Conservation (phyloP, 2,888 invertebrate species). For the Athripsodes cinereus region DNA sequence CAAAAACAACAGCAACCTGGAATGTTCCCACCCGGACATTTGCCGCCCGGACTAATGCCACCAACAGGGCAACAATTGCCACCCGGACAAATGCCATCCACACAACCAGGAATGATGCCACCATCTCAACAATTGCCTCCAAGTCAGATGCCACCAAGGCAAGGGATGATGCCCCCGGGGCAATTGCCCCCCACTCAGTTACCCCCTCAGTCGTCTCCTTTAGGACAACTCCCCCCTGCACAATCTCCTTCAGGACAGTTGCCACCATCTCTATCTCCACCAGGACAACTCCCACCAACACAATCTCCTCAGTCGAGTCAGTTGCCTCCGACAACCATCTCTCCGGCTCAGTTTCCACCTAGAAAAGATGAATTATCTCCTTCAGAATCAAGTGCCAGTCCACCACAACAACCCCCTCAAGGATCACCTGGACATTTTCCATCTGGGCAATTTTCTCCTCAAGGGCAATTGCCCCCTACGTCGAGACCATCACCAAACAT, state of each 20-base stretch:
- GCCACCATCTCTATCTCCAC: background rate
- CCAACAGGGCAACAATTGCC: constrained; percentile 28
- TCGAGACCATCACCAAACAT: constrained; percentile 10
- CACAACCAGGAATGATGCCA: constrained; percentile 27
- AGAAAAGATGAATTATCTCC: background rate
- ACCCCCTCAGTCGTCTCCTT: constrained; percentile 21
- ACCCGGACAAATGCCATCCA: constrained; percentile 25
- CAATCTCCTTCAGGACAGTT: constrained; percentile 18
- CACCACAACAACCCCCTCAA: constrained; percentile 11
- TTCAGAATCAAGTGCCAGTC: background rate
- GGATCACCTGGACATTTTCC: constrained; percentile 18
- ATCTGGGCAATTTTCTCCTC: constrained; percentile 13
- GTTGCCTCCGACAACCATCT: background rate
- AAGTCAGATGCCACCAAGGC: constrained; percentile 21
- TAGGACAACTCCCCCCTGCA: constrained; percentile 19
- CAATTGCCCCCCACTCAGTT: constrained; percentile 14
- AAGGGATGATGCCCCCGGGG: constrained; percentile 7
- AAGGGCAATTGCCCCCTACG: constrained; percentile 9
- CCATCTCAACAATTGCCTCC: constrained; percentile 26
- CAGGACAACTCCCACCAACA: background rate
- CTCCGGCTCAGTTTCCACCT: background rate
- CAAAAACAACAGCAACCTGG: constrained; percentile 35
- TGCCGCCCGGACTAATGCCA: constrained; percentile 21
- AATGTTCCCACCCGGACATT: constrained; percentile 30
- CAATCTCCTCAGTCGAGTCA: background rate